These are phyloP conservation scores for Actinostola sp. DNA, from an alignment of 92 coral and sea anemone species.

Conservation along the genomic window DNA sequence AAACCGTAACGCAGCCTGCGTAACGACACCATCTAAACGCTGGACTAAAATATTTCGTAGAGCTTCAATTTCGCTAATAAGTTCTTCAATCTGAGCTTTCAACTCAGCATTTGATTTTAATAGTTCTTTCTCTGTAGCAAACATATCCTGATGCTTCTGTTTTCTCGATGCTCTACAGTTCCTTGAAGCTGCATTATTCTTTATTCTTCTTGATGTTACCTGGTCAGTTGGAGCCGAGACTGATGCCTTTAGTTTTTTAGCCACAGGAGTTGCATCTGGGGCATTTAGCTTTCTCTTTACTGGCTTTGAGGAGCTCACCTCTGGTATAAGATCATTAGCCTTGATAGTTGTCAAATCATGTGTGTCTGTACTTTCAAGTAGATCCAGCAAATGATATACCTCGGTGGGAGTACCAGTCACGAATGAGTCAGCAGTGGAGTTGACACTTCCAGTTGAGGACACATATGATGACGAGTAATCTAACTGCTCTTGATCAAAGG, in stretches of 20 bases:
- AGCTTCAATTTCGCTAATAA: slow-evolving; percentile 62
- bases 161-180: slow-evolving; percentile 83
- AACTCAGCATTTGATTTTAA: slow-evolving; percentile 68
- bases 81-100: slow-evolving; percentile 52
- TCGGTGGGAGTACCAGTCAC: slow-evolving; percentile 2
- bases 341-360: slow-evolving; percentile 2
- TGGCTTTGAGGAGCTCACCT: slow-evolving; percentile 6
- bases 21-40: slow-evolving; percentile 50
- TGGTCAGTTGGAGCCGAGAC: slow-evolving; percentile 28
- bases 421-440: slow-evolving; percentile 8
- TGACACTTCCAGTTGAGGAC: slow-evolving; percentile 29
- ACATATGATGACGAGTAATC: slow-evolving; percentile 6
- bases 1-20: too few relatives aligned
- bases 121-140: slow-evolving; percentile 72
- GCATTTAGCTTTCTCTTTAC: neutral
- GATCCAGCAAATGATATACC: slow-evolving; percentile 9
- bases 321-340: neutral
- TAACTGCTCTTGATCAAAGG: slow-evolving; percentile 9
- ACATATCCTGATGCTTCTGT: slow-evolving; percentile 72
- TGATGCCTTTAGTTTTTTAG: slow-evolving; percentile 41
- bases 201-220: slow-evolving; percentile 65
- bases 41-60: slow-evolving; percentile 71
- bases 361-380: neutral
- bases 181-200: slow-evolving; percentile 90
- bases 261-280: slow-evolving; percentile 26